phyloP scores from a whole-genome alignment of 2,113 vertebrate species.

The Megaleporinus macrocephalus region DNA sequence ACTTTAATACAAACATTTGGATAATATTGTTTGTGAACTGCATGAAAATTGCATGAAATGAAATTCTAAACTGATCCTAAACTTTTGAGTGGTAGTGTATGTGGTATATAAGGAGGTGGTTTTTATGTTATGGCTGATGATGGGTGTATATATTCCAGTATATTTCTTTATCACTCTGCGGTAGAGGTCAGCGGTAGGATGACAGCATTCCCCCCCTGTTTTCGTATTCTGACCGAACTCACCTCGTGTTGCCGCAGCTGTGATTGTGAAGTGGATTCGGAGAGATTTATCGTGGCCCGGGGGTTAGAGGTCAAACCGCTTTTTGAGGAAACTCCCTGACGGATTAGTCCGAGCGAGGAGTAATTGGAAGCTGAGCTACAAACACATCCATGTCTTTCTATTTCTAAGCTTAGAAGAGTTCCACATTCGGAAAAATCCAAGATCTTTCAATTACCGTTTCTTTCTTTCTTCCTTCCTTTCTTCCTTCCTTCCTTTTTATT shows the following conservation, averaged over 20 bases:
- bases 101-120: no score
- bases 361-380: slow-evolving; percentile 68
- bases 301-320: slow-evolving; percentile 55
- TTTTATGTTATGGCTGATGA: no score
- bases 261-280: neutral
- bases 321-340: slow-evolving; percentile 53
- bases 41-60: no score
- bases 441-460: slow-evolving; percentile 77
- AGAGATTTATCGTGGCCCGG: slow-evolving; percentile 22
- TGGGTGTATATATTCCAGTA: no score
- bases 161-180: neutral
- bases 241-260: neutral
- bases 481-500: no score
- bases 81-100: no score
- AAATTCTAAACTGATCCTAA: no score
- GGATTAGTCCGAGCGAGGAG: slow-evolving; percentile 60
- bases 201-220: neutral
- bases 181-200: neutral
- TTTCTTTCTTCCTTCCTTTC: no score
- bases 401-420: slow-evolving; percentile 60
- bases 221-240: neutral
- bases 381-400: slow-evolving; percentile 53
- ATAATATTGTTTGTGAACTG: no score
- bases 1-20: no score
- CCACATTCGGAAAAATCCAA: slow-evolving; percentile 69